Evolutionary conservation across 2,888 invertebrate species (phyloP), one percentile per base, ranked within the genome.

Genomic region (Herminia tarsipennalis): DNA sequence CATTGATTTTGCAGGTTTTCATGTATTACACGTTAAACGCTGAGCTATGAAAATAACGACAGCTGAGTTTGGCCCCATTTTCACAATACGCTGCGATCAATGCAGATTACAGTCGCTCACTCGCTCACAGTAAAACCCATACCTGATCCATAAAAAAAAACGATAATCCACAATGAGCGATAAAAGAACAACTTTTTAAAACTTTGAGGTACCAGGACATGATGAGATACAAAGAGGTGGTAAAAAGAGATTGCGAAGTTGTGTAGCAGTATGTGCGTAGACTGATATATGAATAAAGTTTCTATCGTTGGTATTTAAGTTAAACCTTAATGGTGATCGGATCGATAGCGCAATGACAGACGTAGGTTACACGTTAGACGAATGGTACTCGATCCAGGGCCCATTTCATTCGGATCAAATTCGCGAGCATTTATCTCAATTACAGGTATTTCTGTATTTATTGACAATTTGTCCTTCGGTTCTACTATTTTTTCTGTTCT

Each of bases 341-440:
- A 60, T 57, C 48, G 51, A 51, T 53, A 44, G 28, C 22, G 53
- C 59, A 56, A 61, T 69, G 66, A 56, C 63, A 68, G 60, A 60
- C 69, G 56, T 56, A 62, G 63, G 61, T 57, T 61, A 47, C 39
- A 57, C 47, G 48, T 38, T 44, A 49, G 47, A 52, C 50, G 58
- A 68, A 65, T 55, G 55, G 38, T 54, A 56, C 43, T 59, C 45
- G 35, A 49, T 59, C 46, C 34, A 49, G 43, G 50, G 39, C 39
- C 10, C n/a, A 12, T 38, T 37, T 25, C 21, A 41, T 39, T 21
- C n/a, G 18, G 12, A 40, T 24, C 22, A 41, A 25, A 35, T 50
- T n/a, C n/a, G n/a, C n/a, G n/a, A n/a, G n/a, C n/a, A 41, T 47
- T 36, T 9, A 12, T n/a, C n/a, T n/a, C n/a, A n/a, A n/a, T n/a